Evolutionary conservation across 2,888 invertebrate species (phyloP).

Genomic region (Arge pagana): DNA sequence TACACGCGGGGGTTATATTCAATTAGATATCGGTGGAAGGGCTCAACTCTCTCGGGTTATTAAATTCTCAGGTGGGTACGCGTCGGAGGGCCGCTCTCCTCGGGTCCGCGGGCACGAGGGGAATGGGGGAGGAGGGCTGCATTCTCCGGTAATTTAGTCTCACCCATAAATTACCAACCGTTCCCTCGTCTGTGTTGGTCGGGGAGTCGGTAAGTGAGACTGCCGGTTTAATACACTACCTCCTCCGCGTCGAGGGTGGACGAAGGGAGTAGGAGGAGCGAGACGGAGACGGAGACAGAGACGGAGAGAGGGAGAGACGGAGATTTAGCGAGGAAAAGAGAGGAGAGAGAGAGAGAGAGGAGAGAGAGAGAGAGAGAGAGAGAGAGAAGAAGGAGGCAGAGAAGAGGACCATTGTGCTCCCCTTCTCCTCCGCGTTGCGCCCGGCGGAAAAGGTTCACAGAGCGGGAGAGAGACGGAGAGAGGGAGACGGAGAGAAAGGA

Average conservation of each 20-base stretch:
- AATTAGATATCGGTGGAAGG: slow-evolving; percentile 18
- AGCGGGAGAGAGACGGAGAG: too few relatives aligned
- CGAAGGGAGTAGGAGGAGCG: slow-evolving; percentile 1
- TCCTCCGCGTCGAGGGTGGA: slow-evolving; percentile 19
- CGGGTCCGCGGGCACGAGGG: slow-evolving; percentile 1
- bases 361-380: background rate
- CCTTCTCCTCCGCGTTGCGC: background rate
- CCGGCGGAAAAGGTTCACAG: background rate
- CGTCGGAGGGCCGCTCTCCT: background rate
- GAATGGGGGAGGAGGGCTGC: slow-evolving; percentile 39
- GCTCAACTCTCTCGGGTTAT: slow-evolving; percentile 16
- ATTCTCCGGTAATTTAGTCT: slow-evolving; percentile 56
- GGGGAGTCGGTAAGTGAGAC: too few relatives aligned
- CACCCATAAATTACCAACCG: slow-evolving; percentile 54
- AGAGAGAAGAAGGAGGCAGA: background rate
- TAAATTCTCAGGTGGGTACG: slow-evolving; percentile 22
- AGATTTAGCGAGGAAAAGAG: too few relatives aligned
- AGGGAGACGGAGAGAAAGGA: too few relatives aligned
- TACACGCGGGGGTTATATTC: slow-evolving; percentile 11
- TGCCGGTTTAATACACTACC: slow-evolving; percentile 26
- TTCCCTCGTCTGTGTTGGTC: slow-evolving; percentile 45
- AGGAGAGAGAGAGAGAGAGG: background rate
- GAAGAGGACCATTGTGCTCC: slow-evolving; percentile 11
- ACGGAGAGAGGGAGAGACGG: too few relatives aligned
- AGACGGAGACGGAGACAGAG: too few relatives aligned